These are phyloP conservation scores for Anoplophora glabripennis DNA, from an alignment of 1,140 invertebrate species.

Conservation along the genomic window DNA sequence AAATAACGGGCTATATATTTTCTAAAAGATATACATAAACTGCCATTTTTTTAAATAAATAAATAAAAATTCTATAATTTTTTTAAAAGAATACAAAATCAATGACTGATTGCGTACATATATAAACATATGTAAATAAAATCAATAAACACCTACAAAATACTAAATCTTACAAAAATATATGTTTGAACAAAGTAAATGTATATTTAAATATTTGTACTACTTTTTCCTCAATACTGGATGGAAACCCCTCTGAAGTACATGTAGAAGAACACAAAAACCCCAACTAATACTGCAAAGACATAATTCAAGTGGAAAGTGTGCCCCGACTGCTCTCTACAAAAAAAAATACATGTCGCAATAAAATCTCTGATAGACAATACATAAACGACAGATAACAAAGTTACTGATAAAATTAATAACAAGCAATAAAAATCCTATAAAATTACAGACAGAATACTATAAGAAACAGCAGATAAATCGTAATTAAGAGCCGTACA, in stretches of 20 bases:
- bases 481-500: too few relatives aligned
- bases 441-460: too few relatives aligned
- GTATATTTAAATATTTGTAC: not conserved
- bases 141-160: not conserved
- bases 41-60: too few relatives aligned
- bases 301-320: constrained; percentile 46
- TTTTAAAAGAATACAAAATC: too few relatives aligned
- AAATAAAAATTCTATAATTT: too few relatives aligned
- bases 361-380: too few relatives aligned
- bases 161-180: not conserved
- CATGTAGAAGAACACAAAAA: constrained; percentile 39
- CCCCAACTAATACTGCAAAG: constrained; percentile 43
- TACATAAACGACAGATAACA: too few relatives aligned
- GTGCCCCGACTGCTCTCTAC: constrained; percentile 42
- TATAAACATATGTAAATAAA: not conserved
- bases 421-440: too few relatives aligned
- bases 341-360: constrained; percentile 21
- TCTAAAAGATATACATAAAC: too few relatives aligned
- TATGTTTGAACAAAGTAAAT: not conserved
- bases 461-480: too few relatives aligned
- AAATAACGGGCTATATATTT: too few relatives aligned
- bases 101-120: not conserved
- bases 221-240: constrained; percentile 24
- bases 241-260: constrained; percentile 36
- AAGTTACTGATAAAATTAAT: too few relatives aligned